Evolutionary conservation across 2,113 vertebrate species (phyloP).

Genomic region (Sylvilagus bachmani): DNA sequence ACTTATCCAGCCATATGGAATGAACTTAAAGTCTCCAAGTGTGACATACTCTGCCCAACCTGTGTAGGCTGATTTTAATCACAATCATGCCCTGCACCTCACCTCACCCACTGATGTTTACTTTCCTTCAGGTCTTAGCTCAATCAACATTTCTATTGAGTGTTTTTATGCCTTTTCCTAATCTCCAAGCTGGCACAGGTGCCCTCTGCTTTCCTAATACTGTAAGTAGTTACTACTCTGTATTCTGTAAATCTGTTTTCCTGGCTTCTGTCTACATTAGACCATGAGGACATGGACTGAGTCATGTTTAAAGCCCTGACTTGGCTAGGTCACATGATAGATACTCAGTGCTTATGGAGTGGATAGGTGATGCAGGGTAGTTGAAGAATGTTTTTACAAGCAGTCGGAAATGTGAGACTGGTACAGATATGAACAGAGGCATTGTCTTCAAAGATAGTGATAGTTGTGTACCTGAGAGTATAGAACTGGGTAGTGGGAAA

Average conservation of each 20-base stretch:
- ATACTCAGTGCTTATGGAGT: constrained; percentile 28
- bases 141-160: neutral
- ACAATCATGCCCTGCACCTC: neutral
- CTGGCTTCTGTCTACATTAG: constrained; percentile 24
- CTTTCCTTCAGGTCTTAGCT: constrained; percentile 29
- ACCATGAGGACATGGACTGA: neutral
- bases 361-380: neutral
- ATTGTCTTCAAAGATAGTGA: constrained; percentile 11
- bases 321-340: neutral
- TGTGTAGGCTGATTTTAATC: neutral
- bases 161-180: constrained; percentile 11
- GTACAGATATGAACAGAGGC: neutral
- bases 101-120: neutral
- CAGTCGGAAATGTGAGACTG: neutral
- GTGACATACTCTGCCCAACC: neutral
- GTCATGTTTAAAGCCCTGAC: constrained; percentile 35
- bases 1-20: neutral
- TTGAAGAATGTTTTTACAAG: constrained; percentile 28
- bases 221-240: neutral
- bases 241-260: neutral
- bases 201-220: neutral
- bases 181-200: neutral
- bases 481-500: neutral
- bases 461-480: neutral
- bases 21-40: neutral